These are phyloP conservation scores for Drosophila antonietae DNA, from an alignment of 2,888 invertebrate species.

Conservation along the genomic window DNA sequence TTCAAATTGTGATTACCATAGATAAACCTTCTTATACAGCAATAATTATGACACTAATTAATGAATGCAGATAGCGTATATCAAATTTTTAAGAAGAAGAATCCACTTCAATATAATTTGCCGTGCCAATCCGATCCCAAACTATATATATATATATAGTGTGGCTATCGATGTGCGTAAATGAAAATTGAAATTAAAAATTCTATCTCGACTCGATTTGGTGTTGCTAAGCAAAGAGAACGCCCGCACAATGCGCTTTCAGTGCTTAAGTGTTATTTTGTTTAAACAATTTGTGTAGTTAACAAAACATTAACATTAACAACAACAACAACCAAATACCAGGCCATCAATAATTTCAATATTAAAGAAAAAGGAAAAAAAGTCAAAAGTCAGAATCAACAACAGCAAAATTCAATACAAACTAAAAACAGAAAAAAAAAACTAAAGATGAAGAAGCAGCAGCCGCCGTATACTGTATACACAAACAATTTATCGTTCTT, in stretches of 20 bases:
- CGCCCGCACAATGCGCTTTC: slow-evolving; percentile 32
- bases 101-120: background rate
- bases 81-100: background rate
- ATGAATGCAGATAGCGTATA: background rate
- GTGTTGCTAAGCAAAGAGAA: slow-evolving; percentile 12
- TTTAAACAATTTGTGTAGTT: slow-evolving; percentile 58
- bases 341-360: slow-evolving; percentile 11
- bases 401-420: slow-evolving; percentile 4
- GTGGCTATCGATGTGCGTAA: slow-evolving; percentile 2
- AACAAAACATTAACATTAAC: slow-evolving; percentile 21
- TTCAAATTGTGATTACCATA: too few species aligned
- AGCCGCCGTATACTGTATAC: background rate
- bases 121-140: background rate
- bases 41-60: background rate
- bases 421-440: background rate
- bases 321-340: slow-evolving; percentile 2
- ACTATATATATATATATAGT: background rate
- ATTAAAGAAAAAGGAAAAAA: background rate
- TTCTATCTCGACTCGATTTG: slow-evolving; percentile 31
- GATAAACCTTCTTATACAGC: background rate
- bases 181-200: slow-evolving; percentile 7
- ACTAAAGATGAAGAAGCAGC: background rate
- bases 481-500: slow-evolving; percentile 60
- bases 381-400: background rate
- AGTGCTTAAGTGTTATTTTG: slow-evolving; percentile 49